These are phyloP conservation scores for Bos javanicus DNA, from an alignment of 2,113 vertebrate species.

Conservation along the genomic window DNA sequence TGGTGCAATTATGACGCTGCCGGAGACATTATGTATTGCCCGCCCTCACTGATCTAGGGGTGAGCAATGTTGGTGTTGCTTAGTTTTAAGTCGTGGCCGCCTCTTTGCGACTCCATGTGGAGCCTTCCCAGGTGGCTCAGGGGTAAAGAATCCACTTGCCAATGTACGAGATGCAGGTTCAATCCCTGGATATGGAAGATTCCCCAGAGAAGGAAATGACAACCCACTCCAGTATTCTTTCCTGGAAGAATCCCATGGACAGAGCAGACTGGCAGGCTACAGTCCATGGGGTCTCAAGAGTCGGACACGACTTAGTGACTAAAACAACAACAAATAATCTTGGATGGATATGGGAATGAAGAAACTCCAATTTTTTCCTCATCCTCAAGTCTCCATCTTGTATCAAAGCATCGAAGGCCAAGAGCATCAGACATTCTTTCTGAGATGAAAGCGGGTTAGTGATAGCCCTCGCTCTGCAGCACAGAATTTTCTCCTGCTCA, in stretches of 20 bases:
- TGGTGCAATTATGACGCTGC: constrained; percentile 34
- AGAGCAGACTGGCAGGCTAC: neutral
- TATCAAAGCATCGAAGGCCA: neutral
- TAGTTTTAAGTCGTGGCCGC: neutral
- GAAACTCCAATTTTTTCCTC: neutral
- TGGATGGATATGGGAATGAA: neutral
- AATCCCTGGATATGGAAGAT: neutral
- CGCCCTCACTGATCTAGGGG: neutral
- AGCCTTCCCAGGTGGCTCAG: neutral
- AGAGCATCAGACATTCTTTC: neutral
- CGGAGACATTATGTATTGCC: neutral
- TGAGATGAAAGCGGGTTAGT: neutral
- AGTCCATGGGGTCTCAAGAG: neutral
- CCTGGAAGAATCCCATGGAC: neutral
- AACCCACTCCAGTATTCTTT: neutral
- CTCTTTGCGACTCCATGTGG: neutral
- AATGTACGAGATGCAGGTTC: neutral
- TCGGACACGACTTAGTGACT: neutral
- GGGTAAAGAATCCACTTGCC: neutral
- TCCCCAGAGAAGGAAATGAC: neutral
- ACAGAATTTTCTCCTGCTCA: neutral
- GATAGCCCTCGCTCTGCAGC: neutral
- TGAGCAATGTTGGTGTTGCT: neutral
- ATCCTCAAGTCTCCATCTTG: neutral
- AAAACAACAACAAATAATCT: neutral